Percentiles rank a stretch among this genome's conserved stretches.
These are phyloP conservation scores for Tyrophagus putrescentiae DNA, from an alignment of 1,140 invertebrate species.

Conservation along the genomic window DNA sequence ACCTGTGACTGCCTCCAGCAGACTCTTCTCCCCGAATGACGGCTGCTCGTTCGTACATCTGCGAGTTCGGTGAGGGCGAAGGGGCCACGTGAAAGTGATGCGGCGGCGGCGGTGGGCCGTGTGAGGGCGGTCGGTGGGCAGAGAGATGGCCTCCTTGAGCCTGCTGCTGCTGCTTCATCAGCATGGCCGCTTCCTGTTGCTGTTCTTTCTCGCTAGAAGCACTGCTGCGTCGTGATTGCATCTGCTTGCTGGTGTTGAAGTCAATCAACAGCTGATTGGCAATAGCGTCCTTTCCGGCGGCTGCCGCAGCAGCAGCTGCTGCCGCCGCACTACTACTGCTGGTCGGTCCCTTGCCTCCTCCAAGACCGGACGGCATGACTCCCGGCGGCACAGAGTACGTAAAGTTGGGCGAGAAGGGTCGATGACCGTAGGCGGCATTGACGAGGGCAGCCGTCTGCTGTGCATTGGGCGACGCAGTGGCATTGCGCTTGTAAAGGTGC, in stretches of 20 bases:
- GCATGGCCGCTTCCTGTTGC: slow-evolving; percentile 17
- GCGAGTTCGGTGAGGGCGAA: not conserved
- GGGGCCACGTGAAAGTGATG: not conserved
- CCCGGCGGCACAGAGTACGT: too few relatives aligned
- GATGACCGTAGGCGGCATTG: not conserved
- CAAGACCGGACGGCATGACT: too few relatives aligned
- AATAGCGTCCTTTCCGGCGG: slow-evolving; percentile 32
- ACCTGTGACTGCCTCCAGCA: too few relatives aligned
- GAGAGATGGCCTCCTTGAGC: not conserved
- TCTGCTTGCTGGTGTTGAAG: slow-evolving; percentile 31
- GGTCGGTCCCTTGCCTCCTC: too few relatives aligned
- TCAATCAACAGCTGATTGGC: slow-evolving; percentile 41
- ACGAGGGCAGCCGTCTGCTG: not conserved
- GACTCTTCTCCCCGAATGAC: too few relatives aligned
- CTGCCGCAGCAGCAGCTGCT: slow-evolving; percentile 18
- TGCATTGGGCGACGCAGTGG: not conserved
- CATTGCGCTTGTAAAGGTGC: not conserved
- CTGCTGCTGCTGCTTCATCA: not conserved
- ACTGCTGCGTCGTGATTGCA: slow-evolving; percentile 26
- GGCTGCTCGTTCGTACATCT: slow-evolving; percentile 3
- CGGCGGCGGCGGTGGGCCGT: slow-evolving; percentile 14
- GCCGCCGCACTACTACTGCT: too few relatives aligned
- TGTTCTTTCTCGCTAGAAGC: slow-evolving; percentile 24
- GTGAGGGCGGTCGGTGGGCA: slow-evolving; percentile 23
- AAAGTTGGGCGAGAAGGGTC: slow-evolving; percentile 19